phyloP scores from a whole-genome alignment of 2,797 vertebrate genomes.

The Holocentrus rufus region DNA sequence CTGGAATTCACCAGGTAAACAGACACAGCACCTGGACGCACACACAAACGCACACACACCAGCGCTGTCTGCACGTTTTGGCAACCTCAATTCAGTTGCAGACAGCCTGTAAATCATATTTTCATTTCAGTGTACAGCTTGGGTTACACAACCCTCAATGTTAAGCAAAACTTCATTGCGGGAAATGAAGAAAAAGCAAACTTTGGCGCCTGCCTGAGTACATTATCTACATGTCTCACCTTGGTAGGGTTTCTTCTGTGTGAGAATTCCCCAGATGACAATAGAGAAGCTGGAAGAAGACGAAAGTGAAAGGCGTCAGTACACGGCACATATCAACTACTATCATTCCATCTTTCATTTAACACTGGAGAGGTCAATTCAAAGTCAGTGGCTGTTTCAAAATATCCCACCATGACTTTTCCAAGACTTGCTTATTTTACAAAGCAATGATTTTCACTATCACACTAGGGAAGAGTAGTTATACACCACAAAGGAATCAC shows the following conservation, averaged over 20 bases:
- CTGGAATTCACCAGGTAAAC: conserved; percentile 72
- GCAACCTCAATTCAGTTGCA: neutral
- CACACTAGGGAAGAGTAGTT: neutral
- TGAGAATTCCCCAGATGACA: conserved; percentile 96
- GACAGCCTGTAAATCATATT: neutral
- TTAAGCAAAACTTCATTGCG: neutral
- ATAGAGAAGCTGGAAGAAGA: conserved; percentile 89
- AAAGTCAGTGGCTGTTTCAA: too few species aligned
- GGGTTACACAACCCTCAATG: neutral
- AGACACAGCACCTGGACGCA: conserved; percentile 38
- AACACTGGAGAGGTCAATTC: too few species aligned
- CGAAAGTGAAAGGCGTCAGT: conserved; percentile 11
- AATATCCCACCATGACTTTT: too few species aligned
- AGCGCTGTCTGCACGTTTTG: conserved; percentile 13
- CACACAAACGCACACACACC: conserved; percentile 14
- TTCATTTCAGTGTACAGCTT: neutral
- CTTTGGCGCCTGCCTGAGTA: neutral
- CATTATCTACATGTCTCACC: conserved; percentile 75
- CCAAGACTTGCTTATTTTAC: neutral
- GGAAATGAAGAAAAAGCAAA: neutral
- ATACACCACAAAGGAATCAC: too few species aligned
- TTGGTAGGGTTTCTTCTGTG: conserved; percentile 97
- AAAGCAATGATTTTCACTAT: neutral
- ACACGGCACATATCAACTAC: neutral
- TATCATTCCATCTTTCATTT: neutral